Base-by-base conservation (phyloP, 2,113 vertebrate species). In the Turnix velox region DNA sequence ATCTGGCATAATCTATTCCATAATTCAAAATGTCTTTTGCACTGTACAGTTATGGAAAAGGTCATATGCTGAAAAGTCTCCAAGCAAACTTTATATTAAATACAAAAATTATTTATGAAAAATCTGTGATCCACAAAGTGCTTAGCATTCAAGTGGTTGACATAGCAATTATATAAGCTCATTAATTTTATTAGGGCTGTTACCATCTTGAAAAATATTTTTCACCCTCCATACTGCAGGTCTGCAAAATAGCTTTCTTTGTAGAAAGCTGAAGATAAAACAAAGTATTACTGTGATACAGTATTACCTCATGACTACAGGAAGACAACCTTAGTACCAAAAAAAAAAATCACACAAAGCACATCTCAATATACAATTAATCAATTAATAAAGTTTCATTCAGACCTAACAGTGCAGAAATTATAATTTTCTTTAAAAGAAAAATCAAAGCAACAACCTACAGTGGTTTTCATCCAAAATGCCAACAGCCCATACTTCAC, bases 351-450 rank as follows among this genome's bases (percentile, higher is more conserved):
- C 98, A 99, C 98, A 99, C 98, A 98, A 98, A 99, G 97, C 98
- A 98, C 98, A 98, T 98, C 96, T 98, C 98, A 96, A 96, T 98
- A 98, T 98, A 99, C 98, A 98, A 96, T 97, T 98, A 97, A 97
- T 97, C 98, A 98, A 96, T 97, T 98, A 97, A 97, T 97, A 98
- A 98, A 97, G 97, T 97, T 98, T 98, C 96, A 97, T 98, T 99
- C 98, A 98, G 98, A 98, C 98, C 98, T 98, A 98, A 97, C 98
- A 99, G 98, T 98, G 98, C 98, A 98, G 98, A 98, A 98, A 98
- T 97, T 71, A 74, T 96, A 49, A 67, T 97, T 94, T 96, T 86
- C 74, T 94, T 96, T 6, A 16, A 95, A 98, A 84, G 74, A 98
- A 96, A 98, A 96, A 97, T 84, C 97, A 98, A 98, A 98, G 97